Base-by-base conservation (phyloP, 2,888 invertebrate species). In the Lasioglossum leucozonium region DNA sequence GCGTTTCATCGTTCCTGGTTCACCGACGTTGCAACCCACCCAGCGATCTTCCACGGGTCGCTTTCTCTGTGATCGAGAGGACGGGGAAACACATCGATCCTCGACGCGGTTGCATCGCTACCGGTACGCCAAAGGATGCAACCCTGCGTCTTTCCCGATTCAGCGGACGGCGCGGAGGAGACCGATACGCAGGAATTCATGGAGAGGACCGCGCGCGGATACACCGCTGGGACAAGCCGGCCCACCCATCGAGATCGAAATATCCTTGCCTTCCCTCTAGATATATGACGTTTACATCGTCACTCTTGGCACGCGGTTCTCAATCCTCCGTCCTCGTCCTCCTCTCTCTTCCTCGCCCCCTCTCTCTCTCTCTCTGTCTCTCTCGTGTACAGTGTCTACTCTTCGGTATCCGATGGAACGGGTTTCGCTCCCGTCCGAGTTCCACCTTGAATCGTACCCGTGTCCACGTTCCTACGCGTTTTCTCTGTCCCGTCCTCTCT, bases 201-300 rank as follows among this genome's bases (percentile, higher is more conserved):
- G 77, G 58, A 77, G 84, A 77, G 84, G 47, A 40, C 74, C 58
- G 72, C 6, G 72, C 6, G 75, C 37, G 77, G 81, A 81, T 86
- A 77, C 77, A 72, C 78, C 69, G 85, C 42, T 62, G 84, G 71
- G 80, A 82, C 87, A 82, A 81, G 67, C 72, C 47, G 82, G 86
- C 85, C 87, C 87, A 88, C 87, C 87, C 87, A 88, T 81, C 69
- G 84, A 84, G 82, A 84, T 86, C 85, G 85, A 84, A 85, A 85
- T 85, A 85, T 81, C 85, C 85, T 84, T 80, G 77, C 76, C 79
- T 85, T 81, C 73, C 77, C 82, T 82, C 77, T 72, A 78, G 77
- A 87, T 88, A 87, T 88, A 89, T 88, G 87, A 88, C 87, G 87
- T 87, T 85, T 88, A 87, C 85, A 82, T 84, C 88, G 84, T 87